Base-by-base conservation (phyloP, 2,888 invertebrate genomes). In the Tridacna gigas region DNA sequence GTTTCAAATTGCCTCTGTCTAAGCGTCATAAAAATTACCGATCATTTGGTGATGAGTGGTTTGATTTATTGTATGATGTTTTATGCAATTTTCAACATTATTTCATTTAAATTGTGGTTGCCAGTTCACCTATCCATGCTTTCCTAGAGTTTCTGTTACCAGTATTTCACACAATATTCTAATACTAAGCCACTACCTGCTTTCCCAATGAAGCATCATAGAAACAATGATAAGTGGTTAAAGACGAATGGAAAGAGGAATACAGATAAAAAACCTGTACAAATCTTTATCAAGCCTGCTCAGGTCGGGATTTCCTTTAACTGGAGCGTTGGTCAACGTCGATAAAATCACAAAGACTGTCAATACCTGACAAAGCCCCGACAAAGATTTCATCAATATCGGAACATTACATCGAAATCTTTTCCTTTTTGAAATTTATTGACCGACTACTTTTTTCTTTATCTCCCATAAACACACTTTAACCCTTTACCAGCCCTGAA, bases 391-490 rank as follows among this genome's bases (percentile, higher is more conserved):
- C 37, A 25, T 71, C 71, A 51, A 71, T 71, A 71, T 71, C 71
- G 22, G 51, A 22, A 71, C 71, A 71, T 71, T 45, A 71, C 51
- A 51, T 48, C 51, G 22, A 71, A 71, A 71, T 51, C 51, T 51
- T 71, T 71, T 71, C 71, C 45, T 71, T 67, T 71, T 71, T 45
- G 37, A 71, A 71, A 51, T 71, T 71, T 71, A 71, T 71, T 20
- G 71, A 71, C 51, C 48, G 71, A 71, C 13, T 71, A 26, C 45
- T 67, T 67, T 67, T 45, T 20, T 56, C 56, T 22, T 22, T 51
- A 71, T 71, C 71, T 71, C 25, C 12, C 51, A 71, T 12, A 25
- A 71, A 51, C 71, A 71, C 71, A 71, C 71, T 71, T 51, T 71
- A 51, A 37, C 37, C 7, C 37, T 37, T 37, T 4, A 4, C 3